Evolutionary conservation across 1,140 invertebrate species (phyloP).

Genomic region (Trissolcus basalis): DNA sequence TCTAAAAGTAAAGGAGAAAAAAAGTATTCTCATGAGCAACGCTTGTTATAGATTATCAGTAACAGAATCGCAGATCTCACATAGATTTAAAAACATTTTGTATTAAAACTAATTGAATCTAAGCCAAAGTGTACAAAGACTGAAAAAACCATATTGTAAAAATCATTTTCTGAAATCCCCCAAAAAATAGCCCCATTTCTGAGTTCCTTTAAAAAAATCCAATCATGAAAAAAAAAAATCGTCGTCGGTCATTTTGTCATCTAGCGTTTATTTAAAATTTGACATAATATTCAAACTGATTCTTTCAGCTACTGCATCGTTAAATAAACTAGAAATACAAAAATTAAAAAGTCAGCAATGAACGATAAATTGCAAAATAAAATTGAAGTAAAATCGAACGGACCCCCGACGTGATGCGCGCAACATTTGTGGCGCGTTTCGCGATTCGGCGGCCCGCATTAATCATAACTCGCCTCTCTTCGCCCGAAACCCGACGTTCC

Average conservation of each 20-base stretch:
- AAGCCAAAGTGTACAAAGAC: not conserved
- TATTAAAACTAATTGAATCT: not conserved
- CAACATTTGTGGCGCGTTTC: slow-evolving; percentile 25
- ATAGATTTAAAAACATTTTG: not conserved
- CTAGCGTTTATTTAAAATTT: not conserved
- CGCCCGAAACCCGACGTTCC: slow-evolving; percentile 25
- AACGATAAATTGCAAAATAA: slow-evolving; percentile 20
- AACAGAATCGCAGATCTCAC: slow-evolving; percentile 14
- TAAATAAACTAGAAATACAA: slow-evolving; percentile 25
- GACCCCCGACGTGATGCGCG: slow-evolving; percentile 50
- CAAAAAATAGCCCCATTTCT: too few species aligned
- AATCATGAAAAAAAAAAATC: too few species aligned
- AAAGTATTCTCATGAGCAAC: slow-evolving; percentile 4
- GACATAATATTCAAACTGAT: slow-evolving; percentile 20
- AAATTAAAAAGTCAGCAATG: slow-evolving; percentile 10
- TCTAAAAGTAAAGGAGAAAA: not conserved
- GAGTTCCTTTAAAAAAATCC: too few species aligned
- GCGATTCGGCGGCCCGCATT: slow-evolving; percentile 59
- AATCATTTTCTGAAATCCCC: not conserved
- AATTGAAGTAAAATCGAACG: not conserved
- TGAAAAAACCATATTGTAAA: not conserved
- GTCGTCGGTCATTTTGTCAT: too few species aligned
- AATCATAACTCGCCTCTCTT: slow-evolving; percentile 46
- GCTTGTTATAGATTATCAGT: slow-evolving; percentile 14
- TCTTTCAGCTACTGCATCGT: slow-evolving; percentile 49